phyloP scores from a whole-genome alignment of 1,140 invertebrate genomes.

The Vanessa atalanta region DNA sequence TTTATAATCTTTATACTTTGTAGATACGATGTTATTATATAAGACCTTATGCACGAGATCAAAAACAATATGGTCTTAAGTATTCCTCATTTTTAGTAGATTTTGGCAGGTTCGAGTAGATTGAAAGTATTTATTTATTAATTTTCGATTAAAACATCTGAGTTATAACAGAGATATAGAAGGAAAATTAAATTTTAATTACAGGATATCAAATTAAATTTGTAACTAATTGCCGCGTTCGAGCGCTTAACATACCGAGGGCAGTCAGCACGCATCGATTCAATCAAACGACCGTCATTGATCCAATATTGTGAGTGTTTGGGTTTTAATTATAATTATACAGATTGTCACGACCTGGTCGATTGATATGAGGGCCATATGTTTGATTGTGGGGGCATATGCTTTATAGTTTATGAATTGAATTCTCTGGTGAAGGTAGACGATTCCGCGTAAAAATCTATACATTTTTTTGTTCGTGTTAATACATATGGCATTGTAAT shows the following conservation, averaged over 20 bases:
- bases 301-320: constrained; percentile 41
- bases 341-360: constrained; percentile 27
- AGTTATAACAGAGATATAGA: constrained; percentile 18
- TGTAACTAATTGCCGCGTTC: constrained; percentile 59
- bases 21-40: no score
- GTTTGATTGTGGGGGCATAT: constrained; percentile 24
- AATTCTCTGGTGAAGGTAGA: background rate
- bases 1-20: no score
- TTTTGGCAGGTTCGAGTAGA: no score
- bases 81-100: no score
- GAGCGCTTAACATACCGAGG: constrained; percentile 55
- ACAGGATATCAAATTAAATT: constrained; percentile 64
- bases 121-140: background rate
- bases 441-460: no score
- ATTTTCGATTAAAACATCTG: background rate
- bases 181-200: constrained; percentile 60
- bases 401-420: constrained; percentile 11
- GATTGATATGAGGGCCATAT: constrained; percentile 34
- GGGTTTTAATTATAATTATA: constrained; percentile 41
- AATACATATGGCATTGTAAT: no score
- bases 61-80: no score
- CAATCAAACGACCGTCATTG: constrained; percentile 51
- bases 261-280: constrained; percentile 48
- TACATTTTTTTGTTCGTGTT: no score
- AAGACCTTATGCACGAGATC: no score